Evolutionary conservation across 1,140 invertebrate species (phyloP), one percentile per base, ranked within the genome.

Genomic region (Calephelis nemesis): DNA sequence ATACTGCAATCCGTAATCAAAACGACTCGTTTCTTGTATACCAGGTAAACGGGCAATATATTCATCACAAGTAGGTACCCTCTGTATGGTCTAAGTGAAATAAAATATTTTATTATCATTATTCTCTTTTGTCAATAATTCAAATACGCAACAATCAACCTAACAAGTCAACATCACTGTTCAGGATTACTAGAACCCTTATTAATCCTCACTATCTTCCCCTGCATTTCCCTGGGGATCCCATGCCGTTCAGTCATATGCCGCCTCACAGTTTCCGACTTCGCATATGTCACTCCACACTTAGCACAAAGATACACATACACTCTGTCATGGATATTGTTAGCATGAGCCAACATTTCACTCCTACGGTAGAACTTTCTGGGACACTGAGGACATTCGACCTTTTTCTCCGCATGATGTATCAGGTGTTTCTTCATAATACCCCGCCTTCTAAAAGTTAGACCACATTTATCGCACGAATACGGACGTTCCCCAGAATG

Each of bases 401-500:
- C 60, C 12, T 73, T 82, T 47, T 88, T 91, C 60, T 90, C 87
- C 0, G 68, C 73, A 52, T 91, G 88, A 58, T 81, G 76, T 42
- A 87, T 68, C 7, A 85, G 63, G 74, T 91, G 88, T 12, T 88
- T 88, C 42, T 71, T 85, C 82, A 82, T 88, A 64, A 90, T 84
- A 8, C 77, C 82, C 7, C 79, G 73, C 73, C 87, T 73, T 6
- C 87, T 74, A 72, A 91, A 90, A 0, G 87, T 90, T 7, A 88
- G 63, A 0, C 88, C 88, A 62, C 88, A 91, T 65, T 87, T 85
- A 5, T 90, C 87, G 68, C 87, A 91, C 0, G 87, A 77, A 42
- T 80, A 90, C 5, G 88, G 88, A 47, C 87, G 64, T 68, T 91
- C 88, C 0, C 87, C 88, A 0, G 87, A 81, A 54, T 90, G 88